A percentile compares a stretch with the other conserved stretches of the same genome.
phyloP scores from a whole-genome alignment of 2,888 invertebrate species.

The Perizoma affinitatum region DNA sequence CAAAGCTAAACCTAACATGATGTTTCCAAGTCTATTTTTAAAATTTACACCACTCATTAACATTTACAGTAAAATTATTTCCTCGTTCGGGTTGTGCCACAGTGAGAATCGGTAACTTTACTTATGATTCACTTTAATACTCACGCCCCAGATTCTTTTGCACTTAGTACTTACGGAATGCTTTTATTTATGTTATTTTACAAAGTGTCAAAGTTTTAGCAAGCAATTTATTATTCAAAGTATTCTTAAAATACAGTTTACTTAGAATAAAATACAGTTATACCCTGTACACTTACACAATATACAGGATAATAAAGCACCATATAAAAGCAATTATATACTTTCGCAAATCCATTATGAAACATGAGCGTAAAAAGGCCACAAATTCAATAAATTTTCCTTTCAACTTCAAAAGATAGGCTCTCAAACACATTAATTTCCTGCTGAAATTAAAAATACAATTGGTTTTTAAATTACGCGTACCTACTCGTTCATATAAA shows the following conservation, averaged over 20 bases:
- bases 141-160: constrained; percentile 6
- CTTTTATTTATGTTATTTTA: neutral
- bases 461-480: too few species aligned
- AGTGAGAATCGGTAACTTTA: constrained; percentile 4
- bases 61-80: too few species aligned
- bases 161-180: constrained; percentile 2
- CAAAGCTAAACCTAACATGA: too few species aligned
- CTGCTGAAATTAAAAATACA: neutral
- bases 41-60: too few species aligned
- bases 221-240: neutral
- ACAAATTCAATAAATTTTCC: constrained; percentile 16
- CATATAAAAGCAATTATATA: neutral
- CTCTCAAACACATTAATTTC: neutral
- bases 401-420: neutral
- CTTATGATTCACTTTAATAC: constrained; percentile 10
- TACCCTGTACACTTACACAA: too few species aligned
- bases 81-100: neutral
- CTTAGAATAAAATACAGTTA: too few species aligned
- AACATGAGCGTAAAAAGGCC: constrained; percentile 19
- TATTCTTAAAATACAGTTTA: too few species aligned
- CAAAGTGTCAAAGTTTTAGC: neutral
- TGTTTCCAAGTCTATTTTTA: too few species aligned
- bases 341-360: too few species aligned
- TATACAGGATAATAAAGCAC: neutral
- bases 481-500: too few species aligned